Evolutionary conservation across 2,113 vertebrate species (phyloP), one percentile per base, ranked within the genome.

Genomic region (Serilophus lunatus): DNA sequence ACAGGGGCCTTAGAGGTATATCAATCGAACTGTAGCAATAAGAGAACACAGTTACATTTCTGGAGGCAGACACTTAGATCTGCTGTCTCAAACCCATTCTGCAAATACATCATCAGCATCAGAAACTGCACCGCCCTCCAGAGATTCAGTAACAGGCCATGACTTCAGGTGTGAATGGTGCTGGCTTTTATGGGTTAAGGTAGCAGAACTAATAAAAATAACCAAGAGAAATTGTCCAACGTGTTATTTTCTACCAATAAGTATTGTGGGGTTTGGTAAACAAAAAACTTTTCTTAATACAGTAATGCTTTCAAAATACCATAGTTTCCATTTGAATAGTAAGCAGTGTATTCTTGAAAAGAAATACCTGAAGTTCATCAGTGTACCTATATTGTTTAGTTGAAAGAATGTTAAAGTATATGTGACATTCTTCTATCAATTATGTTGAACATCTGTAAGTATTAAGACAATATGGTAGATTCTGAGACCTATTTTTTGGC

Each of bases 51-150:
- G 15, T 18, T 33, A 31, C 12, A 23, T 13, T 42, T 18, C 9
- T 56, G 33, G 40, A 90, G 47, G 35, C 14, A 85, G 75, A 36
- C 0, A 0, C 33, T 61, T 28, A 15, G 10, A 44, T 92, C 65
- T 74, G 5, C 7, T 54, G 82, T 78, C 47, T 75, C 28, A 84
- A 60, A 57, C 4, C 18, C 19, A 18, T 22, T 84, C 36, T 78
- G 69, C 4, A 5, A 1, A 0, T 29, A 20, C 4, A 3, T 53
- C 50, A 72, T 5, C 16, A 42, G 24, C 23, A 60, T 4, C 38
- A 60, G 53, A 51, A 92, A 50, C 14, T 36, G 4, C n/a, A 18
- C 10, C 20, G 9, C 20, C 29, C 16, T 76, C 18, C 54, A 44
- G n/a, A 80, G 19, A 12, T 14, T 47, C 53, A 77, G 28, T 45